Evolutionary conservation across 2,888 invertebrate species (phyloP).

Genomic region (Phrixothrix hirtus): DNA sequence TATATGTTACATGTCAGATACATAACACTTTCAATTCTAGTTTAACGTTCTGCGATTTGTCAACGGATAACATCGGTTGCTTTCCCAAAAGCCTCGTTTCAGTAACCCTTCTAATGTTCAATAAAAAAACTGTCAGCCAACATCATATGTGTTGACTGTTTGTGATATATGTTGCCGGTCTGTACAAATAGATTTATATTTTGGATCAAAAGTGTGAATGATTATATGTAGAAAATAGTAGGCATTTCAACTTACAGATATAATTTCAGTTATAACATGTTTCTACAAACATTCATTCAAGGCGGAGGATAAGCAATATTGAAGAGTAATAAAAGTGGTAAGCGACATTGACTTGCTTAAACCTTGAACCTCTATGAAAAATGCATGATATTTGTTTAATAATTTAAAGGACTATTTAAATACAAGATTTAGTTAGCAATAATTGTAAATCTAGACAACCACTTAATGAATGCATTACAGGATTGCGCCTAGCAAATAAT

Average conservation of each 20-base stretch:
- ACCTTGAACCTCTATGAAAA: too few relatives aligned
- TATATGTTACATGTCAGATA: constrained; percentile 21
- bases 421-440: too few relatives aligned
- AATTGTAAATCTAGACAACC: too few relatives aligned
- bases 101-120: constrained; percentile 34
- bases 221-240: constrained; percentile 26
- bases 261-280: too few relatives aligned
- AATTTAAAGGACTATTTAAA: too few relatives aligned
- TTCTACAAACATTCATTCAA: too few relatives aligned
- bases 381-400: too few relatives aligned
- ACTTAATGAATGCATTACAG: too few relatives aligned
- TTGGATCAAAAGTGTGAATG: constrained; percentile 31
- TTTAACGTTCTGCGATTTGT: constrained; percentile 20
- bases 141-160: constrained; percentile 31
- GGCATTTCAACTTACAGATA: constrained; percentile 13
- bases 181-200: constrained; percentile 32
- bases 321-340: too few relatives aligned
- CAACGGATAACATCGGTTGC: constrained; percentile 23
- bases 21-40: constrained; percentile 21
- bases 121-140: constrained; percentile 36
- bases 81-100: constrained; percentile 26
- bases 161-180: constrained; percentile 29
- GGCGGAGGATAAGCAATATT: too few relatives aligned
- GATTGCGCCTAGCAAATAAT: too few relatives aligned
- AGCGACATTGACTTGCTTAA: too few relatives aligned